Evolutionary conservation across 2,113 vertebrate species (phyloP).

Genomic region (Verasper variegatus): DNA sequence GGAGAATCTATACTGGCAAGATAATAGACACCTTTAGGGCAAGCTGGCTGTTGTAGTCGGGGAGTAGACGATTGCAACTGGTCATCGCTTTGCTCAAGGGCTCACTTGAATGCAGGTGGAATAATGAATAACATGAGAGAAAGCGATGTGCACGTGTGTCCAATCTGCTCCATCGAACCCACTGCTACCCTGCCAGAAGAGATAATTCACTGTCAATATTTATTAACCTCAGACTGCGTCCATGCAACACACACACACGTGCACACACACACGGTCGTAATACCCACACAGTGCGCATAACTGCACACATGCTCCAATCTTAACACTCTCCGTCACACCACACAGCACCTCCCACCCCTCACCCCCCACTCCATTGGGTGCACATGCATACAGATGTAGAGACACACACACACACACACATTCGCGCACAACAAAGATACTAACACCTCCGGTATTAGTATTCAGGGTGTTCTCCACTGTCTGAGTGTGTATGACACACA

Average conservation of each 20-base stretch:
- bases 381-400: slow-evolving; percentile 55
- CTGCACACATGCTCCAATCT: slow-evolving; percentile 55
- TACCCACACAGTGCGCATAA: slow-evolving; percentile 12
- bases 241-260: slow-evolving; percentile 5
- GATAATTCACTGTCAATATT: slow-evolving; percentile 83
- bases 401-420: slow-evolving; percentile 6
- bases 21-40: slow-evolving; percentile 28
- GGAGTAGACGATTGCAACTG: neutral
- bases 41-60: slow-evolving; percentile 42
- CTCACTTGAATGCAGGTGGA: neutral
- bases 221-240: slow-evolving; percentile 74
- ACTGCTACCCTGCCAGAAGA: slow-evolving; percentile 78
- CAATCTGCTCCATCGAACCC: slow-evolving; percentile 66
- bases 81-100: slow-evolving; percentile 46
- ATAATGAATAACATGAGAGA: neutral
- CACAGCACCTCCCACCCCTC: slow-evolving; percentile 5
- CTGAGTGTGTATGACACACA: slow-evolving; percentile 51
- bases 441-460: slow-evolving; percentile 56
- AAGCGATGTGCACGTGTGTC: slow-evolving; percentile 46
- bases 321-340: slow-evolving; percentile 41
- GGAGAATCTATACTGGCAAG: slow-evolving; percentile 29
- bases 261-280: slow-evolving; percentile 8
- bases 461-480: slow-evolving; percentile 52
- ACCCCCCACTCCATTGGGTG: neutral
- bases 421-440: slow-evolving; percentile 14